Percentiles rank a stretch among this genome's conserved stretches.
These are phyloP conservation scores for Lasioglossum malachurum DNA, from an alignment of 2,888 invertebrate species.

Conservation along the genomic window DNA sequence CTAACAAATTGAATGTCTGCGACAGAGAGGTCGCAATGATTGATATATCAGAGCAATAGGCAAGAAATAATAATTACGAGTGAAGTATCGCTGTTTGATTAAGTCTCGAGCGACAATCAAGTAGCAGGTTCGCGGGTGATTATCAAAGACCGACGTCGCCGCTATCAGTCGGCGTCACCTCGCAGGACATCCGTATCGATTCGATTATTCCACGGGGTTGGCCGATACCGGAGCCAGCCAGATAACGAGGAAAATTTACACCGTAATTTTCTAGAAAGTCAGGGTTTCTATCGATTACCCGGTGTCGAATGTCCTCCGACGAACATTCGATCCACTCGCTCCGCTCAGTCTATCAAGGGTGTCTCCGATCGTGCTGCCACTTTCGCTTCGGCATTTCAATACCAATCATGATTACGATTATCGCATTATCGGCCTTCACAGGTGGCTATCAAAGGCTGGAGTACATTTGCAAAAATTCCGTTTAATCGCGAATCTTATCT, in stretches of 20 bases:
- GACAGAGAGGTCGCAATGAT: too few species aligned
- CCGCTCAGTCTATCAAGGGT: slow-evolving; percentile 18
- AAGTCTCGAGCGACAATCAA: neutral
- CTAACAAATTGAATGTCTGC: too few species aligned
- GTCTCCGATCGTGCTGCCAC: neutral
- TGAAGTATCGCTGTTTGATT: neutral
- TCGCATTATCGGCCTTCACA: neutral
- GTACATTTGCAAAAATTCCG: neutral
- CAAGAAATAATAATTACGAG: neutral
- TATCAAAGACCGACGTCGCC: neutral
- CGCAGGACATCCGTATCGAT: neutral
- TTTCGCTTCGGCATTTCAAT: neutral
- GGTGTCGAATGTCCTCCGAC: slow-evolving; percentile 35
- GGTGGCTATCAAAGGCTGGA: neutral
- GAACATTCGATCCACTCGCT: slow-evolving; percentile 33
- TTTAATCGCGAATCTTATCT: neutral
- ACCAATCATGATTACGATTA: neutral
- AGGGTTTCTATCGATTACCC: slow-evolving; percentile 51
- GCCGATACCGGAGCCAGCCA: slow-evolving; percentile 19
- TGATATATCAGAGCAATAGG: neutral
- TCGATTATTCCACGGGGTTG: slow-evolving; percentile 5
- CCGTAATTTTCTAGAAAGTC: slow-evolving; percentile 44
- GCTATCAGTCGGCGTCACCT: neutral
- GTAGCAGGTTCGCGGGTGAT: neutral
- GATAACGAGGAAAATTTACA: slow-evolving; percentile 39